Percentiles rank a stretch among this genome's conserved stretches.
Conservation (phyloP, 2,888 invertebrate genomes). For the Dicyrtoma fusca region DNA sequence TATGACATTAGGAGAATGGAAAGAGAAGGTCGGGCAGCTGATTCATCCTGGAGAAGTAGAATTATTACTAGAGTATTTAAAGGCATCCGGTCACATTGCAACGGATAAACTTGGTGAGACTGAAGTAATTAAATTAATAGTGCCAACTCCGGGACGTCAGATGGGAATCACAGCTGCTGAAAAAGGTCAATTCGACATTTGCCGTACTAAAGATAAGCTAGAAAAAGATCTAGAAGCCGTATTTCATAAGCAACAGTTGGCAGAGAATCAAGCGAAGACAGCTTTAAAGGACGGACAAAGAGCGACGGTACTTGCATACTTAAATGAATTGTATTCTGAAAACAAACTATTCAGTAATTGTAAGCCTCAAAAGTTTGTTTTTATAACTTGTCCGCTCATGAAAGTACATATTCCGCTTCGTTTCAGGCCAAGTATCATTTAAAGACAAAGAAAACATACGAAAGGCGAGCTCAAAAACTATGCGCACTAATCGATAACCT, state of each 20-base stretch:
- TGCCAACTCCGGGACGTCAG: neutral
- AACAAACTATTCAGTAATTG: no score
- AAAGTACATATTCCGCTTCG: neutral
- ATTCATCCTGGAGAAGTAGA: slow-evolving; percentile 41
- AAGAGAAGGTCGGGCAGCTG: slow-evolving; percentile 26
- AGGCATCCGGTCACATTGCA: slow-evolving; percentile 26
- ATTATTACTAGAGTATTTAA: slow-evolving; percentile 40
- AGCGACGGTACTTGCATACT: slow-evolving; percentile 45
- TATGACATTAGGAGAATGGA: slow-evolving; percentile 42
- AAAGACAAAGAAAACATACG: slow-evolving; percentile 45
- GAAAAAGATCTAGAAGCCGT: slow-evolving; percentile 45
- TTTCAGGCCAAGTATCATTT: slow-evolving; percentile 52
- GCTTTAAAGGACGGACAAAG: slow-evolving; percentile 47
- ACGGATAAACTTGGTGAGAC: slow-evolving; percentile 45
- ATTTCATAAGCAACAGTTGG: slow-evolving; percentile 34
- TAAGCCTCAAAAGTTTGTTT: no score
- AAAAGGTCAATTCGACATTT: slow-evolving; percentile 50
- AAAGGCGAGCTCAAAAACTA: slow-evolving; percentile 48
- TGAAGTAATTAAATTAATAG: slow-evolving; percentile 44
- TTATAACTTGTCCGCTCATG: neutral
- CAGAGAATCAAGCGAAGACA: slow-evolving; percentile 38
- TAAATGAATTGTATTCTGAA: no score
- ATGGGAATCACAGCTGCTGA: slow-evolving; percentile 46
- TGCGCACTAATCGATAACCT: slow-evolving; percentile 48
- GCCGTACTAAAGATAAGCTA: slow-evolving; percentile 43